These are phyloP conservation scores for Microcebus ravelobensis DNA, from an alignment of 2,113 vertebrate genomes.

Conservation along the genomic window DNA sequence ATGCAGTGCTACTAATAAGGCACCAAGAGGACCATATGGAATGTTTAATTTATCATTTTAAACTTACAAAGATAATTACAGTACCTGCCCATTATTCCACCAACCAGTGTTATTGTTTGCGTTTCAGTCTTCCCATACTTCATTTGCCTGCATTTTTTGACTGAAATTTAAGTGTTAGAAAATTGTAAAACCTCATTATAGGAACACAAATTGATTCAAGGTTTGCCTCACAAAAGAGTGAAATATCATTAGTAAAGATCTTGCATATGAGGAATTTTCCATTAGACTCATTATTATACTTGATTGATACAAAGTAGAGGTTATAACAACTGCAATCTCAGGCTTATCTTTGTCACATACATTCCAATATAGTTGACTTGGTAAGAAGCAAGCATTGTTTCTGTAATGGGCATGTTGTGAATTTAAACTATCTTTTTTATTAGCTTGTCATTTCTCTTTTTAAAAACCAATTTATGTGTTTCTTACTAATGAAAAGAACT, in stretches of 20 bases:
- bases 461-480: not conserved
- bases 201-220: not conserved
- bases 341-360: not conserved
- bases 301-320: not conserved
- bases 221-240: not conserved
- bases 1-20: not conserved
- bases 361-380: not conserved
- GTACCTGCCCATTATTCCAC: not conserved
- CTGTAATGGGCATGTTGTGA: not conserved
- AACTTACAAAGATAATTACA: not conserved
- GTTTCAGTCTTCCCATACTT: not conserved
- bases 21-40: not conserved
- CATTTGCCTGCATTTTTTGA: not conserved
- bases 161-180: slow-evolving; percentile 18
- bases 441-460: slow-evolving; percentile 16
- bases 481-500: slow-evolving; percentile 16
- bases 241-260: not conserved
- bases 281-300: not conserved
- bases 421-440: not conserved
- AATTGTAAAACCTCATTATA: not conserved
- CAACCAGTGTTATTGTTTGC: not conserved
- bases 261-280: not conserved
- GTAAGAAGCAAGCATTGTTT: slow-evolving; percentile 1
- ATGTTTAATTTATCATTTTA: not conserved
- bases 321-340: not conserved